These are phyloP conservation scores for Enchytraeus crypticus DNA, from an alignment of 2,888 invertebrate species.

Conservation along the genomic window DNA sequence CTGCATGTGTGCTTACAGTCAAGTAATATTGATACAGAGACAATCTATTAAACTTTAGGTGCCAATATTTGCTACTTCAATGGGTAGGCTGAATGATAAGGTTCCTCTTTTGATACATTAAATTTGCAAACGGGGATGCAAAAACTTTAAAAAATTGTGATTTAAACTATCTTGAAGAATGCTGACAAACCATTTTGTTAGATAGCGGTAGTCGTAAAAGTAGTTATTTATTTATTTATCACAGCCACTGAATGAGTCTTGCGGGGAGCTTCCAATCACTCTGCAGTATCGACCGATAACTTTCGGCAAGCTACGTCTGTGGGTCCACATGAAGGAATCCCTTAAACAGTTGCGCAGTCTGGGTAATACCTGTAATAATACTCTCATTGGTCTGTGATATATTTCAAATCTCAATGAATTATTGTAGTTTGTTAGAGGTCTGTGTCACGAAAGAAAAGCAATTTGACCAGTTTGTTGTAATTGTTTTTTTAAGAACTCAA, in stretches of 20 bases:
- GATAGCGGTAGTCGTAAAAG: not conserved
- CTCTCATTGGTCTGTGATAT: too few relatives aligned
- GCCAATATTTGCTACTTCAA: too few relatives aligned
- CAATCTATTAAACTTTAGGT: too few relatives aligned
- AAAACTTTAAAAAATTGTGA: not conserved
- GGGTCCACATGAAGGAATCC: constrained; percentile 44
- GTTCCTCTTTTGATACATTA: not conserved
- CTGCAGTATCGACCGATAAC: constrained; percentile 67
- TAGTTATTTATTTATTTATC: constrained; percentile 4
- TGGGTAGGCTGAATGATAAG: too few relatives aligned
- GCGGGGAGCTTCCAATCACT: constrained; percentile 58
- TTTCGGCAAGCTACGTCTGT: constrained; percentile 59
- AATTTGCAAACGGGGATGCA: not conserved
- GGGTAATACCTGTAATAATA: constrained; percentile 43
- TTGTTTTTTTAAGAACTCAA: too few relatives aligned
- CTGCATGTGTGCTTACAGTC: not conserved
- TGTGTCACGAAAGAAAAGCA: too few relatives aligned
- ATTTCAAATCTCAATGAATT: too few relatives aligned
- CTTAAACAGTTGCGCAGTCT: constrained; percentile 48
- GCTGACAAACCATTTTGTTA: too few relatives aligned
- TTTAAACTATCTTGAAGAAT: not conserved
- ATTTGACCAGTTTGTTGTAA: too few relatives aligned
- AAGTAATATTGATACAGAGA: too few relatives aligned
- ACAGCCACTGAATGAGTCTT: constrained; percentile 38
- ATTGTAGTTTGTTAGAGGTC: too few relatives aligned